Percentiles rank a stretch among this genome's conserved stretches.
phyloP scores from a whole-genome alignment of 1,140 invertebrate species.

The Chelonus insularis region DNA sequence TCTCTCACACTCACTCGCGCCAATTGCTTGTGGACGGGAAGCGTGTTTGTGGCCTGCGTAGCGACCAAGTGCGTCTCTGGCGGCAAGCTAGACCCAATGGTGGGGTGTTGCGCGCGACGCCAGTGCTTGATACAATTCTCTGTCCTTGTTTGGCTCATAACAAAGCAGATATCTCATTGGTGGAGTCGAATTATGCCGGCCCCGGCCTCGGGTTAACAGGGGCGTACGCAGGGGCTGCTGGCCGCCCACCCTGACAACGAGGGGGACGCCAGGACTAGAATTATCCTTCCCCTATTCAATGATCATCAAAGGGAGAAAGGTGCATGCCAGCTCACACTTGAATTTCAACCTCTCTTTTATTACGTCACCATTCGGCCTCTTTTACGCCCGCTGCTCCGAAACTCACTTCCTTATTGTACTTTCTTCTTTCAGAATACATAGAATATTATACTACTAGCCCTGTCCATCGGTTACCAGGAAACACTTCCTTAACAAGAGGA shows the following conservation, averaged over 20 bases:
- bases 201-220: conserved; percentile 12
- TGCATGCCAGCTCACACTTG: background rate
- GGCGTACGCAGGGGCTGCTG: conserved; percentile 34
- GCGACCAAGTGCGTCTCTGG: conserved; percentile 4
- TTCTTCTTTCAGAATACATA: too few relatives aligned
- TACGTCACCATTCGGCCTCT: too few relatives aligned
- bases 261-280: background rate
- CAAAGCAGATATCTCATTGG: background rate
- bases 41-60: conserved; percentile 14
- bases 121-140: background rate
- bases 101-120: conserved; percentile 26
- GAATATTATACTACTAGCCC: too few relatives aligned
- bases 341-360: too few relatives aligned
- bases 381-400: too few relatives aligned
- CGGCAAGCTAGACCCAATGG: background rate
- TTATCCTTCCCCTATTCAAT: conserved; percentile 8
- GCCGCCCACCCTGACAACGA: conserved; percentile 47
- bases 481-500: conserved; percentile 13
- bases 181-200: background rate
- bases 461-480: background rate
- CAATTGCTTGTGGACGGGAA: background rate
- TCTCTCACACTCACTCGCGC: background rate
- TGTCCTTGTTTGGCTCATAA: background rate
- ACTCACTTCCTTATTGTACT: too few relatives aligned
- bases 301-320: background rate